These are phyloP conservation scores for Lacanobia wlatinum DNA, from an alignment of 2,888 invertebrate species.

Conservation along the genomic window DNA sequence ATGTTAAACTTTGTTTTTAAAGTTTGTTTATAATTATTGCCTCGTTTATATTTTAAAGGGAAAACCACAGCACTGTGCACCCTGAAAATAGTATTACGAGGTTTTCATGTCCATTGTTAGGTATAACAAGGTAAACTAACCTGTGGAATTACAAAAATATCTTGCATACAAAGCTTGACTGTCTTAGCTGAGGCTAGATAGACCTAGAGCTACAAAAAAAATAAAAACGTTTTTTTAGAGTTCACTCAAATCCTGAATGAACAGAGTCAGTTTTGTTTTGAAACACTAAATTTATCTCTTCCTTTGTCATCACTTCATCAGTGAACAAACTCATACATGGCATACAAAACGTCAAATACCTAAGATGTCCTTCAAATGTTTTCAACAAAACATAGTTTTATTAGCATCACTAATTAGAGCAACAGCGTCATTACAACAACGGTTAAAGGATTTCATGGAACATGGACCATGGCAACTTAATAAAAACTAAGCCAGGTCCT, in stretches of 20 bases:
- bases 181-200: no score
- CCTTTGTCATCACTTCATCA: neutral
- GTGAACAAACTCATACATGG: neutral
- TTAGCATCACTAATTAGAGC: constrained; percentile 27
- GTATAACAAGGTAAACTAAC: constrained; percentile 2
- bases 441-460: constrained; percentile 18
- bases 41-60: neutral
- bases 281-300: neutral
- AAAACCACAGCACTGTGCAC: constrained; percentile 1
- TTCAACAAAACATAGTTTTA: constrained; percentile 1
- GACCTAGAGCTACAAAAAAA: no score
- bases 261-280: neutral
- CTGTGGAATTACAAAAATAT: neutral
- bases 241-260: no score
- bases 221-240: no score
- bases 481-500: constrained; percentile 1
- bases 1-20: neutral
- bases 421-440: constrained; percentile 1
- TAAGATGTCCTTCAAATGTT: constrained; percentile 3
- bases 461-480: neutral
- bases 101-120: neutral
- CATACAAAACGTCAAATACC: neutral
- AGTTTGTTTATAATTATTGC: neutral
- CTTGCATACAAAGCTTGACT: neutral
- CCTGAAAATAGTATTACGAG: constrained; percentile 1